Conservation (phyloP, 1,140 invertebrate genomes). For the Philaenus spumarius region DNA sequence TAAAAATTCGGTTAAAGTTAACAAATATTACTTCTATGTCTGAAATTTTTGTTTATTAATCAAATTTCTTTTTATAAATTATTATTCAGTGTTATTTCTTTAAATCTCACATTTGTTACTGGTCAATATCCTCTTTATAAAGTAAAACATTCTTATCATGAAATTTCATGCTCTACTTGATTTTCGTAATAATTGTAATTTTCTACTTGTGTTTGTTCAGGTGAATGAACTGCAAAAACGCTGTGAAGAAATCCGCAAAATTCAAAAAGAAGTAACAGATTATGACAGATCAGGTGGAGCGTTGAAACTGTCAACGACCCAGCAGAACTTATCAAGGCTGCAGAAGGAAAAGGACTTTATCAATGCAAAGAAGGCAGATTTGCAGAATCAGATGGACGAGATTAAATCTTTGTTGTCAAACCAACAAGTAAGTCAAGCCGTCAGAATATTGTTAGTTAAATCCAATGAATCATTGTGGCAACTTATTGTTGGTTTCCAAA, state of each 20-base stretch:
- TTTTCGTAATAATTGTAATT: too few species aligned
- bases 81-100: too few species aligned
- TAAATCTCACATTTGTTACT: too few species aligned
- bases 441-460: conserved; percentile 9
- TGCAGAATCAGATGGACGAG: conserved; percentile 37
- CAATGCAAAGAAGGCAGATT: background rate
- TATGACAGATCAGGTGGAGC: conserved; percentile 25
- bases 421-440: conserved; percentile 48
- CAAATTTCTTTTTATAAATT: too few species aligned
- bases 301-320: conserved; percentile 16
- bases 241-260: conserved; percentile 33
- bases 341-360: conserved; percentile 6
- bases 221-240: conserved; percentile 30
- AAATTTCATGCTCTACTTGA: too few species aligned
- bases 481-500: background rate
- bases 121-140: too few species aligned
- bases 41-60: too few species aligned
- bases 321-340: conserved; percentile 33
- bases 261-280: conserved; percentile 24
- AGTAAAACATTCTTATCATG: too few species aligned
- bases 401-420: conserved; percentile 58
- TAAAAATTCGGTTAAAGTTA: too few species aligned
- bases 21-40: too few species aligned
- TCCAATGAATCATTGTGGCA: conserved; percentile 14
- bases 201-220: conserved; percentile 25